Evolutionary conservation across 37 sponge, comb jelly and placozoan genomes (phyloP).

Genomic region (Geodia barretti): DNA sequence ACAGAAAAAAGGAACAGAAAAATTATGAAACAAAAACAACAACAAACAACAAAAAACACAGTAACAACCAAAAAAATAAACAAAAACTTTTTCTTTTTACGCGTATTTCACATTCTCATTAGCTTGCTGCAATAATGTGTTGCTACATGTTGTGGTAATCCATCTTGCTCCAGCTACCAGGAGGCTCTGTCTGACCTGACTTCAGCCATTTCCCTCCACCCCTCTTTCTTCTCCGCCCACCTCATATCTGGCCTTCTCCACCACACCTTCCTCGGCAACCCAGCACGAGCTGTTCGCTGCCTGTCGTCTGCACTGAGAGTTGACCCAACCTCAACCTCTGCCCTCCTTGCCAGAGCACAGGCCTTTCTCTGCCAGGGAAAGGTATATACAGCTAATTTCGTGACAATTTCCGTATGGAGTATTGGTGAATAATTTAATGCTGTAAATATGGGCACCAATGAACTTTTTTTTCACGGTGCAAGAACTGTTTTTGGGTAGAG

Average conservation of each 20-base stretch:
- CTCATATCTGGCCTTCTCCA: constrained; percentile 78
- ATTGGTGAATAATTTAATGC: no score
- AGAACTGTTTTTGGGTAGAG: no score
- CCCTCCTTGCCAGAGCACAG: constrained; percentile 87
- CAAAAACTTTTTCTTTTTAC: neutral
- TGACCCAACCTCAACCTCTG: constrained; percentile 84
- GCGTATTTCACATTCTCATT: neutral
- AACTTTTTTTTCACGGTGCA: no score
- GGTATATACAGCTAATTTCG: no score
- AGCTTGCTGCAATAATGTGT: neutral
- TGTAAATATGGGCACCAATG: no score
- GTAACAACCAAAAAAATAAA: neutral
- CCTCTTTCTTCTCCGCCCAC: constrained; percentile 66
- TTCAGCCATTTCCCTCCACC: constrained; percentile 64
- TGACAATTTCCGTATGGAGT: no score
- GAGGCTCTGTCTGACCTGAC: constrained; percentile 89
- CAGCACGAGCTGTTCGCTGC: constrained; percentile 50
- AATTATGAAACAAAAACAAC: no score
- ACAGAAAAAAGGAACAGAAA: neutral
- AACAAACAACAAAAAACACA: neutral
- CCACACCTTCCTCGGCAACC: constrained; percentile 39
- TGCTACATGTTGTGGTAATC: neutral
- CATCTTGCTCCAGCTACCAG: constrained; percentile 56
- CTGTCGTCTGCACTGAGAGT: constrained; percentile 68
- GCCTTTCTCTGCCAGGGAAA: constrained; percentile 51